Conservation (phyloP, 2,797 vertebrate genomes). For the Molossus alvarezi region DNA sequence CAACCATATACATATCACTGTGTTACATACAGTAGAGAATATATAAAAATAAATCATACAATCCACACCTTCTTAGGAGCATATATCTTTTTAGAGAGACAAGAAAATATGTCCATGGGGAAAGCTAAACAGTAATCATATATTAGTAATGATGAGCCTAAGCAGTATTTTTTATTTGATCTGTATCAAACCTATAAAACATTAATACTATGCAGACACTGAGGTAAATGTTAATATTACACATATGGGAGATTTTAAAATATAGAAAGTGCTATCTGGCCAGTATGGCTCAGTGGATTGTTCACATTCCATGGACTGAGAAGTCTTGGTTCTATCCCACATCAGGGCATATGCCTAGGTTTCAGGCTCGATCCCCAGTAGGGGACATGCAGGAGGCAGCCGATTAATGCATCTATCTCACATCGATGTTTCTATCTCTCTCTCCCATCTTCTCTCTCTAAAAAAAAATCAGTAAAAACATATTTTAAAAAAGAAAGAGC, state of each 20-base stretch:
- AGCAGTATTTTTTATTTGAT: not conserved
- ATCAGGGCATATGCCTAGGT: no score
- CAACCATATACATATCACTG: not conserved
- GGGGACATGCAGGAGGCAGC: no score
- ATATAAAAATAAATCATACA: not conserved
- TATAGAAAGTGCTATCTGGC: not conserved
- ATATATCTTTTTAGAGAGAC: not conserved
- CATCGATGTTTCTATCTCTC: no score
- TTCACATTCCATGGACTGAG: no score
- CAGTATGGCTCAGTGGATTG: no score
- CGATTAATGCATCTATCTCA: no score
- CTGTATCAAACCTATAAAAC: not conserved
- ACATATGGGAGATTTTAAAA: not conserved
- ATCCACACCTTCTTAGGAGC: not conserved
- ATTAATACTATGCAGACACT: not conserved
- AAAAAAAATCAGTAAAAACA: no score
- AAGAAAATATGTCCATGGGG: not conserved
- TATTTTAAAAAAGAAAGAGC: not conserved
- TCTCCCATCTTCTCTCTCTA: no score
- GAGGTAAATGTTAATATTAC: not conserved
- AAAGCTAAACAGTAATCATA: slow-evolving; percentile 33
- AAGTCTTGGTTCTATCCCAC: no score
- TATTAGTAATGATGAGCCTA: not conserved
- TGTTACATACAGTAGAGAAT: not conserved
- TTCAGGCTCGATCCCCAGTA: no score